Evolutionary conservation across 2,888 invertebrate genomes (phyloP), one percentile per base, ranked within the genome.

Genomic region (Parascotia fuliginaria): DNA sequence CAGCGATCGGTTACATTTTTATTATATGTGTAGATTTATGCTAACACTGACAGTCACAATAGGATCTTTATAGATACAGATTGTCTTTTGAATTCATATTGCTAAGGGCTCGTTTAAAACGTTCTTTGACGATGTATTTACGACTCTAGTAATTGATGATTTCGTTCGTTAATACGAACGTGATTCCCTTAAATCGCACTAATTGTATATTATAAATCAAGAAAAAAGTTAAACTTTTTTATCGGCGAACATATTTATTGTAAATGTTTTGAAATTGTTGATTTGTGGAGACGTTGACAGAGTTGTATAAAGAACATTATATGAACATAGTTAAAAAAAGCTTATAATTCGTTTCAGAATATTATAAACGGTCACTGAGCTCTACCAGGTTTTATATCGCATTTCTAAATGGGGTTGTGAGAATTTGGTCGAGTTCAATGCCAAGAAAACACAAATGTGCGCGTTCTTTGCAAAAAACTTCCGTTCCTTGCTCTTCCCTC

Each of bases 161-260:
- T 76, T 76, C 59, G 74, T 71, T 71, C 67, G 66, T 73, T 79
- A 81, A 81, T 78, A 75, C 67, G 68, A 70, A 80, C 80, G 81
- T 83, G 85, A 82, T 81, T 78, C 70, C 81, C 64, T 80, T 81
- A 82, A 87, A 85, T 84, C 78, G 76, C 73, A 79, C 85, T 85
- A 87, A 86, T 86, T 81, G 78, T 75, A 50, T 46, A 46, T 15
- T 57, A 65, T 77, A 77, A 77, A 81, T 82, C 76, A 76, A 73
- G 61, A 57, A 38, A 37, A 60, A 55, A 58, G 38, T 54, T 57
- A 48, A 36, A 9, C 54, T 65, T 65, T 70, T 64, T 71, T 73
- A 60, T 70, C 56, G 46, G 22, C 58, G 39, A 59, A 47, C 42
- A 38, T 45, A 56, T 65, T 67, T 73, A 73, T 71, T 71, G 66